These are phyloP conservation scores for Rhabditoides inermis DNA, from an alignment of 2,888 invertebrate genomes.

Conservation along the genomic window DNA sequence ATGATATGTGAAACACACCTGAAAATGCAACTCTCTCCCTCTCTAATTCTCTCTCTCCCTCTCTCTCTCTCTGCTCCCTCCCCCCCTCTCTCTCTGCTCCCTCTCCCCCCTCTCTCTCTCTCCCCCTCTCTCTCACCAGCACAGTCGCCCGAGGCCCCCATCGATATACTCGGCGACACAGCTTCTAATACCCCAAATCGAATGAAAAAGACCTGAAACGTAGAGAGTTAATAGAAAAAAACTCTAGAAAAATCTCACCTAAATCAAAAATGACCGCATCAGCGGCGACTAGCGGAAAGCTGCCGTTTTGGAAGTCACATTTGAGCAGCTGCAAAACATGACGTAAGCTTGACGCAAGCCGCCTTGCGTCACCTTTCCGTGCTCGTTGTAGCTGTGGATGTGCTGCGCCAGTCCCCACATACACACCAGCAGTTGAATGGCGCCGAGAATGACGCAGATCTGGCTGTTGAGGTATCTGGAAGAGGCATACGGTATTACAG, in stretches of 20 bases:
- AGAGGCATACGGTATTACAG: too few species aligned
- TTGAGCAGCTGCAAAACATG: constrained; percentile 35
- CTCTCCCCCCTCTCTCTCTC: too few species aligned
- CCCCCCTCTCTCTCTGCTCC: too few species aligned
- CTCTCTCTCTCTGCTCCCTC: too few species aligned
- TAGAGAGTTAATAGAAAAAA: neutral
- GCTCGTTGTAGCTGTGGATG: constrained; percentile 27
- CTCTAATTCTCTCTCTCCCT: too few species aligned
- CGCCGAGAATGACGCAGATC: constrained; percentile 31
- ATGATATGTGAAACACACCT: constrained; percentile 41
- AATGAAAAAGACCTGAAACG: constrained; percentile 36
- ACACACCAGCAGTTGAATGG: constrained; percentile 36
- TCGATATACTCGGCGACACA: constrained; percentile 48
- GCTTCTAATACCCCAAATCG: constrained; percentile 42
- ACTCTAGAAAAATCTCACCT: neutral
- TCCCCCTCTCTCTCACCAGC: too few species aligned
- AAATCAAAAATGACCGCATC: constrained; percentile 43
- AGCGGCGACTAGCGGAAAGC: constrained; percentile 31
- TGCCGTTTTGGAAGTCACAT: constrained; percentile 41
- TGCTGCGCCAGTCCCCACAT: constrained; percentile 43
- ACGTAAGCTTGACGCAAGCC: neutral
- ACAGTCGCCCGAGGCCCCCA: constrained; percentile 36
- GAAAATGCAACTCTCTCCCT: too few species aligned
- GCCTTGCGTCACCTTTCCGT: constrained; percentile 35
- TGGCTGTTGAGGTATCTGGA: constrained; percentile 44